Evolutionary conservation across 2,113 vertebrate genomes (phyloP), one percentile per base, ranked within the genome.

Genomic region (Cephalopterus ornatus): DNA sequence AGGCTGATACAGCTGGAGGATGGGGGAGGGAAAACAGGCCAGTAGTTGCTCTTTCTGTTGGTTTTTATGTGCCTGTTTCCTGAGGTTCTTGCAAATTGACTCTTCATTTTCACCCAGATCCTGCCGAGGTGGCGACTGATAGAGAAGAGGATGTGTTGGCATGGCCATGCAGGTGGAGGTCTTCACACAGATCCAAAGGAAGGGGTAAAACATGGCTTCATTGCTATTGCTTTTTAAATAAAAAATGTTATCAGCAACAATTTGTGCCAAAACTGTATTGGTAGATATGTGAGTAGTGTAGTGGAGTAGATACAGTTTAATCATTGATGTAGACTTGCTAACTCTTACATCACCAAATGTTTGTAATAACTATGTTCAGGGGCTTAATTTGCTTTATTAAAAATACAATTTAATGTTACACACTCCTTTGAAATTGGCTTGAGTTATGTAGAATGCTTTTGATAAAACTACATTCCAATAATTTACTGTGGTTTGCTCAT

Each of bases 141-240:
- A 80, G 98, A 98, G 84, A 99, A 98, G 97, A 98, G 99, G 80
- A 98, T 97, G 88, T 99, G 99, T 94, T 99, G 99, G 99, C 99
- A 99, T 8, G 99, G 99, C 58, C 92, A 99, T 32, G 99, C 99
- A 44, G 99, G 99, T 50, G 99, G 98, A 96, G 95, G 98, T 49
- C 98, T 99, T 56, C 99, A 98, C 87, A 98, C 99, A 28, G 99
- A 99, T 94, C 99, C 99, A 28, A 99, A 99, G 97, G 98, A 99
- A 98, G 99, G 99, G 98, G 99, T 99, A 98, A 99, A 80, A 65
- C n/a, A 21, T 56, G 14, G 7, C 47, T 95, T 70, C 21, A 5
- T 75, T 74, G 41, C 4, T 80, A 17, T 15, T 76, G 9, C 17
- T 80, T 83, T 66, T 83, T 24, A 63, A 55, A 89, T 74, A 10